Evolutionary conservation across 2,113 vertebrate species (phyloP), one percentile per base, ranked within the genome.

Genomic region (Sus scrofa): DNA sequence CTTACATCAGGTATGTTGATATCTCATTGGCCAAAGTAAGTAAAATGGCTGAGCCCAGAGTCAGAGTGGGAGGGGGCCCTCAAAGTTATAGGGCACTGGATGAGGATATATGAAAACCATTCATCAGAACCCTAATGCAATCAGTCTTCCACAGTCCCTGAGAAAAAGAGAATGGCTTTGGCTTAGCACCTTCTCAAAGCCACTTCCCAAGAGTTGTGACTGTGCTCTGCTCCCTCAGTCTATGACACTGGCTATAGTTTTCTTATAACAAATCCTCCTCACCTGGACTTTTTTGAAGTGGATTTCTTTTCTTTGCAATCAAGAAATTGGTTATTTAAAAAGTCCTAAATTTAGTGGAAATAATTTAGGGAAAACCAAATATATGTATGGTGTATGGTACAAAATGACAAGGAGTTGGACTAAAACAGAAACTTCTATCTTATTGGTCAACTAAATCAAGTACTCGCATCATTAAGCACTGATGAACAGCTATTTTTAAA

Each of bases 351-450:
- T 94, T 63, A 91, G 3, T 85, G 11, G 19, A 71, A 92, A 92
- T 65, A 88, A 82, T 81, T 92, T 85, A 87, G 52, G 70, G 50
- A 70, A 50, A 32, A 86, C 52, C 9, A 96, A 97, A 95, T 85
- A 82, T 27, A 75, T 34, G 54, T n/a, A n/a, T n/a, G n/a, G n/a
- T n/a, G 24, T n/a, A 15, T 79, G 26, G 5, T 71, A 83, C 52
- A 94, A 91, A 96, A 92, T 75, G 34, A 9, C 22, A 95, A 96
- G 24, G 3, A 93, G 12, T 78, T 73, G 63, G 11, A 65, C 50
- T 93, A 88, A 94, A 97, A 86, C 22, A 39, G 37, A 96, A 89
- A 75, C 6, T 6, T 82, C 26, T 65, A 83, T 85, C 37, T 32
- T 19, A 7, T 89, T 94, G 34, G 20, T 79, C 37, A 96, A 71